Conservation (phyloP, 2,797 vertebrate species). For the Epinephelus malabaricus region DNA sequence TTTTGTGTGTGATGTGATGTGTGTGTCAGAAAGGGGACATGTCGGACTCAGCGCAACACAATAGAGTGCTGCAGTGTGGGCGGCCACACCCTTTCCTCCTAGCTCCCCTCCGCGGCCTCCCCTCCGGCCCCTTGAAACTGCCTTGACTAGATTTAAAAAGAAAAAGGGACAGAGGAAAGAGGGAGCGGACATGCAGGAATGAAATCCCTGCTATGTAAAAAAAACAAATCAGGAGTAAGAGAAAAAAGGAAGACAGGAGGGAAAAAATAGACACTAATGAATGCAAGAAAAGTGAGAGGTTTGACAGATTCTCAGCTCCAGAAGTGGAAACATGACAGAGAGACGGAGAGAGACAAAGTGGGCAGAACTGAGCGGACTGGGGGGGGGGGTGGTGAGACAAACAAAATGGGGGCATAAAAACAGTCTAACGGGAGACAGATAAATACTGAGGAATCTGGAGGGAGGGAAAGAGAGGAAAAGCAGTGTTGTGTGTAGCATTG, state of each 20-base stretch:
- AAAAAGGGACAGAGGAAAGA: conserved; percentile 31
- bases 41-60: conserved; percentile 71
- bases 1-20: conserved; percentile 47
- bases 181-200: conserved; percentile 49
- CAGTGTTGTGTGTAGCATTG: conserved; percentile 28
- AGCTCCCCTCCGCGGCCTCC: conserved; percentile 58
- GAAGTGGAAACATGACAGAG: conserved; percentile 36
- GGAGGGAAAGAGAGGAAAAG: conserved; percentile 38
- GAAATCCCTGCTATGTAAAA: conserved; percentile 19
- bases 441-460: conserved; percentile 39
- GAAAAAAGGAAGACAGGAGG: not conserved
- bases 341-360: conserved; percentile 14
- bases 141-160: conserved; percentile 43
- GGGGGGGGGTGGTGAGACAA: conserved; percentile 28
- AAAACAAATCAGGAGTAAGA: conserved; percentile 14
- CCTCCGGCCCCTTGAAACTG: conserved; percentile 50
- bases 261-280: conserved; percentile 21
- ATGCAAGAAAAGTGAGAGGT: conserved; percentile 33
- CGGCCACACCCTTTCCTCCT: conserved; percentile 81
- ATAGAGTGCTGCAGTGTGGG: conserved; percentile 76
- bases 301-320: conserved; percentile 47
- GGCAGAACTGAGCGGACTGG: conserved; percentile 23
- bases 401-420: conserved; percentile 62
- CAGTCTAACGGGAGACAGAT: conserved; percentile 44
- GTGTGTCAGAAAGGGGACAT: conserved; percentile 54